phyloP scores from a whole-genome alignment of 2,888 invertebrate species.

The Clanis bilineata region DNA sequence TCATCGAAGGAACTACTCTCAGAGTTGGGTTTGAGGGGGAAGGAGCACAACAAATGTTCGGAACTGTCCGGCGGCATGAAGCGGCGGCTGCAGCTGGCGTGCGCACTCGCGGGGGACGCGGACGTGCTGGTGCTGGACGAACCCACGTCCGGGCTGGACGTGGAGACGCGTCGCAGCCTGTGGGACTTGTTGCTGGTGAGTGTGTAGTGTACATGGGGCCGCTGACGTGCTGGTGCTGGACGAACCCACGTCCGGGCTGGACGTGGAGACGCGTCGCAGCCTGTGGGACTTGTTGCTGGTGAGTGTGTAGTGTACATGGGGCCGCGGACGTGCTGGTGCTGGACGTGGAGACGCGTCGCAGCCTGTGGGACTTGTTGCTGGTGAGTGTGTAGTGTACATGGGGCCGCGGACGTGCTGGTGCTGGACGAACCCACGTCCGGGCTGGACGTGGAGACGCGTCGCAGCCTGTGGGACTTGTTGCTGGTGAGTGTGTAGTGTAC shows the following conservation, averaged over 20 bases:
- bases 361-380: neutral
- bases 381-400: neutral
- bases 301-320: neutral
- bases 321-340: neutral
- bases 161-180: conserved; percentile 50
- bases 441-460: neutral
- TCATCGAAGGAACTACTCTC: conserved; percentile 35
- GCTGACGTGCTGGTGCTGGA: neutral
- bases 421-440: neutral
- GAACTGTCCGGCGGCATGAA: conserved; percentile 94
- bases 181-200: conserved; percentile 50
- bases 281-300: neutral
- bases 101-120: conserved; percentile 91
- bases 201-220: neutral
- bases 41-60: conserved; percentile 81
- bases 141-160: conserved; percentile 83
- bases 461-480: neutral
- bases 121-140: conserved; percentile 86
- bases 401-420: neutral
- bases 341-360: neutral
- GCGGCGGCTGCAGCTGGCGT: conserved; percentile 90
- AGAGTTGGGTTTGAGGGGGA: conserved; percentile 64
- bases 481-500: neutral
- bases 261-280: neutral
- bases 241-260: neutral